These are phyloP conservation scores for Mesocentrotus franciscanus DNA, from an alignment of 53 echinoderm and acorn worm species.

Conservation along the genomic window DNA sequence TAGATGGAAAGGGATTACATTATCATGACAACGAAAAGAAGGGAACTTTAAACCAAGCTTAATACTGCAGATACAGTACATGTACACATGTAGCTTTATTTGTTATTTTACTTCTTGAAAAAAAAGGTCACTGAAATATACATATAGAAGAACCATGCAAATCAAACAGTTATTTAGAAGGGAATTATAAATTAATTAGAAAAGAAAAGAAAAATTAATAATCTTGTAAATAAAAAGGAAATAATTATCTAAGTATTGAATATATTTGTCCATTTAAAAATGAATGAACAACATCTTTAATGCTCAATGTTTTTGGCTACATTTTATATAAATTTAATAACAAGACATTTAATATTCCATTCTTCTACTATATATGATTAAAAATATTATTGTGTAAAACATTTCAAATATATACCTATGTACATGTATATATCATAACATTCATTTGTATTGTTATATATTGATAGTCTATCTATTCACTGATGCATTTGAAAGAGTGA, in stretches of 20 bases:
- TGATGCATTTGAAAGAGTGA: constrained; percentile 42
- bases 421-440: constrained; percentile 31
- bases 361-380: constrained; percentile 35
- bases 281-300: not conserved
- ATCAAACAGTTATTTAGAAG: not conserved
- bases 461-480: not conserved
- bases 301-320: not conserved
- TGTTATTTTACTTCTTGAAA: not conserved
- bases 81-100: no score
- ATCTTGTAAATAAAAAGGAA: not conserved
- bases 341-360: constrained; percentile 27
- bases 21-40: no score
- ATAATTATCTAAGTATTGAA: not conserved
- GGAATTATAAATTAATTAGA: not conserved
- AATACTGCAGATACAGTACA: no score
- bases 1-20: not conserved
- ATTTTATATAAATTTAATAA: constrained; percentile 1
- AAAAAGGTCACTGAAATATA: not conserved
- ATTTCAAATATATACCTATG: constrained; percentile 58
- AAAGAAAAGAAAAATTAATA: not conserved
- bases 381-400: constrained; percentile 60
- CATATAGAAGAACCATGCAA: not conserved
- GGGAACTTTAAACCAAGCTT: no score
- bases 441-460: not conserved
- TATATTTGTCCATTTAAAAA: not conserved